Evolutionary conservation across 2,888 invertebrate species (phyloP), one percentile per base, ranked within the genome.

Genomic region (Luperina nickerlii): DNA sequence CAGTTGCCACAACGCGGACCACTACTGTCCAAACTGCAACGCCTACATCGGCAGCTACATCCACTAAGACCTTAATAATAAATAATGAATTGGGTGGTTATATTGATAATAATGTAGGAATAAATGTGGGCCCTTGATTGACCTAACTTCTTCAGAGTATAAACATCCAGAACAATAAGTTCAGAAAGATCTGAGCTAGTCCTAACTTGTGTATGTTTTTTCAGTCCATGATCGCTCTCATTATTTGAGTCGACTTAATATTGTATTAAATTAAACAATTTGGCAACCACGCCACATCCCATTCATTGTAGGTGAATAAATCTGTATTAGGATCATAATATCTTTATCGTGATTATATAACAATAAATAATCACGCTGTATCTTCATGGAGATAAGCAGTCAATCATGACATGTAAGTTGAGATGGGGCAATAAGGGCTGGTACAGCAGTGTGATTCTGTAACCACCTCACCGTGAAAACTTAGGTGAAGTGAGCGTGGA

Each of bases 11-110:
- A 97, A 95, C 84, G 95, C 96, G 32, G 96, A 97, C 76, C 97
- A 97, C 90, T 97, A 97, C 84, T 97, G 97, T 87, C 97, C 97
- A 1, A 96, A 96, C 85, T 97, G 97, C 87, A 95, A 94, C 78
- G 92, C 97, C 7, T 97, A 95, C 83, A 94, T 97, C 71, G 97
- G 97, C 83, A 95, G 96, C 60, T 97, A 96, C 66, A 9, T 24
- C 18, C 65, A 76, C 48, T 88, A 74, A 81, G 15, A 60, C n/a
- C 7, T 11, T 60, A 20, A n/a, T n/a, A 11, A 60, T 60, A 18
- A 38, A 38, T 38, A 7, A 11, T n/a, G n/a, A 11, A 60, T 38
- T 60, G 18, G n/a, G 11, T 57, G 54, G 27, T 62, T 32, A 54
- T 45, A 54, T n/a, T n/a, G 4, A 78, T 38, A 71, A 54, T 71